Conservation (phyloP, 2,797 vertebrate genomes). For the Hemitrygon akajei region DNA sequence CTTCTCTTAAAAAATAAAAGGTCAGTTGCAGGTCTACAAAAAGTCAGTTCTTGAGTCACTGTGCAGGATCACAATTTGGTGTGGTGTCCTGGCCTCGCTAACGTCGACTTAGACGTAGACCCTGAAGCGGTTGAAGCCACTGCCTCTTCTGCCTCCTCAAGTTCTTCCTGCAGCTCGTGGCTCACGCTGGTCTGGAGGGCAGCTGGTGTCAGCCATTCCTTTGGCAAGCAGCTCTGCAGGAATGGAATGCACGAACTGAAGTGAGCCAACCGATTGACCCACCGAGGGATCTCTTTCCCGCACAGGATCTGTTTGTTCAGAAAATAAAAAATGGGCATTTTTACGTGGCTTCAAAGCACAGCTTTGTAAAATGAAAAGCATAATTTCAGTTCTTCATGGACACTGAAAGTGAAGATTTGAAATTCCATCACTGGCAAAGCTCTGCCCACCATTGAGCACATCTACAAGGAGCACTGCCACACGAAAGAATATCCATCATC, state of each 20-base stretch:
- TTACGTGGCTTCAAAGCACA: background rate
- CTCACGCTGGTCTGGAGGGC: constrained; percentile 95
- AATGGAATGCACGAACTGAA: constrained; percentile 99
- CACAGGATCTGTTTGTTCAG: constrained; percentile 75
- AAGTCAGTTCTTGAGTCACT: constrained; percentile 21
- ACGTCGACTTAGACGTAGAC: constrained; percentile 42
- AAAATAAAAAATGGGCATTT: constrained; percentile 37
- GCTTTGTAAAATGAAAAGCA: background rate
- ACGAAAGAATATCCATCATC: too few relatives aligned
- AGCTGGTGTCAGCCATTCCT: constrained; percentile 95
- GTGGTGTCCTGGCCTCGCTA: constrained; percentile 68
- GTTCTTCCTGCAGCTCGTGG: constrained; percentile 86
- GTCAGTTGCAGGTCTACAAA: constrained; percentile 13
- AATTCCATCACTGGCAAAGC: too few relatives aligned
- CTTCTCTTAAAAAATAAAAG: background rate
- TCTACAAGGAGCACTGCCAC: too few relatives aligned
- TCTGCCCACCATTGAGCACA: too few relatives aligned
- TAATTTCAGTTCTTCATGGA: background rate
- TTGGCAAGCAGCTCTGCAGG: constrained; percentile 95
- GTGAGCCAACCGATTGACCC: constrained; percentile 97
- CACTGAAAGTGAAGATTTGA: background rate
- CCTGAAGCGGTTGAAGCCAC: constrained; percentile 67
- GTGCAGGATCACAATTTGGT: constrained; percentile 56
- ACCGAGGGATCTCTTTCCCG: constrained; percentile 92
- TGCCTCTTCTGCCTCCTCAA: constrained; percentile 86